Base-by-base conservation (phyloP, 2,888 invertebrate species). In the Nephrocerus scutellatus region DNA sequence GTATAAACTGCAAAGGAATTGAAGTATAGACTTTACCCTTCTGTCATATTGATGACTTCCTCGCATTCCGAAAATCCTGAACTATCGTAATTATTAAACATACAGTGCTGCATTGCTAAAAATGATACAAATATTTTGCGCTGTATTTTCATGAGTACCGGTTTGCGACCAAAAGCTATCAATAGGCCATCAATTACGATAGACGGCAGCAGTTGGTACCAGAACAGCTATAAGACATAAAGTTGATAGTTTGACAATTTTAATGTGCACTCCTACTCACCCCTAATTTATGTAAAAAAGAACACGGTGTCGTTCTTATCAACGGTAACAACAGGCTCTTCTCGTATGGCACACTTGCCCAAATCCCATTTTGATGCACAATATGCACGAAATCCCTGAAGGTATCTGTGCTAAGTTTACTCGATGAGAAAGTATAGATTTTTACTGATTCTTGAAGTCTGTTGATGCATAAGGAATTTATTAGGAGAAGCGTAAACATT, bases 101-200 rank as follows among this genome's bases (percentile, higher is more conserved):
- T 32, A 6, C 63, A 62, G 3, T 61, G 60, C 12, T 51, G 38
- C 51, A 62, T 51, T 1, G 55, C 56, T 23, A 53, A 51, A 6
- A 56, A 34, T 0, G 54, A 52, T 2, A 30, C 37, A 23, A 43
- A 55, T 9, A 45, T 14, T 35, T 48, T 55, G 0, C 62, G 49
- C 10, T 54, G 52, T 4, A 56, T 45, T 8, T 41, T 14, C 57
- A 63, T 46, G 2, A 62, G 8, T 1, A 30, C 25, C 0, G 62
- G 58, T 21, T 50, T 44, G 3, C 44, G 51, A 1, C 60, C 52
- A 12, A 36, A 48, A 8, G 56, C 9, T 7, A 6, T 10, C 3
- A 63, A 29, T 0, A 55, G 13, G 2, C 42, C 12, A 36, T 62
- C 62, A 0, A 48, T 32, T 5, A 58, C 3, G 2, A 57, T 6